Evolutionary conservation across 2,797 vertebrate genomes (phyloP).

Genomic region (Mallotus villosus): DNA sequence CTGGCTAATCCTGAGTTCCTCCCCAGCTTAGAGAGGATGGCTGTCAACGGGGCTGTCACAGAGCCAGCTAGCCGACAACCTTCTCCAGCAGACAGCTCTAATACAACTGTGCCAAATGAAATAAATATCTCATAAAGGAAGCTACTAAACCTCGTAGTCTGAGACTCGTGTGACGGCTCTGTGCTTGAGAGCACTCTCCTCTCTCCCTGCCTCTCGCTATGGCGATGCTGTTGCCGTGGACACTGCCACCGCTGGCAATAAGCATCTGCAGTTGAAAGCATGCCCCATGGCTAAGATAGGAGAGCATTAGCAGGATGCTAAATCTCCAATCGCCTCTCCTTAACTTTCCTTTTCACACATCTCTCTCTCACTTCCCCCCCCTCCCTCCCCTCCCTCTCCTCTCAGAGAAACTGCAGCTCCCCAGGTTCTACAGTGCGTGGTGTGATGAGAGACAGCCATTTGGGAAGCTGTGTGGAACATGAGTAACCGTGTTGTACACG

Average conservation of each 20-base stretch:
- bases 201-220: slow-evolving; percentile 3
- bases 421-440: slow-evolving; percentile 17
- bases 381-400: too few species aligned
- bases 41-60: too few species aligned
- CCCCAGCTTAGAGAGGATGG: too few species aligned
- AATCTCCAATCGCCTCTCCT: slow-evolving; percentile 21
- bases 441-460: slow-evolving; percentile 18
- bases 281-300: slow-evolving; percentile 40
- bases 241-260: slow-evolving; percentile 31
- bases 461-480: slow-evolving; percentile 5
- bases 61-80: too few species aligned
- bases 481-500: background rate
- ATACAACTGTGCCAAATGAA: too few species aligned
- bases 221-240: background rate
- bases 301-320: slow-evolving; percentile 21
- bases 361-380: background rate
- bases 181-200: background rate
- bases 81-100: too few species aligned
- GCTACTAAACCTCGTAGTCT: too few species aligned
- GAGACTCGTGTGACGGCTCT: background rate
- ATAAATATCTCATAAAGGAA: too few species aligned
- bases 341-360: background rate
- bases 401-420: slow-evolving; percentile 28
- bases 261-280: slow-evolving; percentile 46
- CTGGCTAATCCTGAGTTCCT: too few species aligned